A percentile compares a stretch with the other conserved stretches of the same genome.
Conservation (phyloP, 2,113 vertebrate species). For the Procavia capensis region DNA sequence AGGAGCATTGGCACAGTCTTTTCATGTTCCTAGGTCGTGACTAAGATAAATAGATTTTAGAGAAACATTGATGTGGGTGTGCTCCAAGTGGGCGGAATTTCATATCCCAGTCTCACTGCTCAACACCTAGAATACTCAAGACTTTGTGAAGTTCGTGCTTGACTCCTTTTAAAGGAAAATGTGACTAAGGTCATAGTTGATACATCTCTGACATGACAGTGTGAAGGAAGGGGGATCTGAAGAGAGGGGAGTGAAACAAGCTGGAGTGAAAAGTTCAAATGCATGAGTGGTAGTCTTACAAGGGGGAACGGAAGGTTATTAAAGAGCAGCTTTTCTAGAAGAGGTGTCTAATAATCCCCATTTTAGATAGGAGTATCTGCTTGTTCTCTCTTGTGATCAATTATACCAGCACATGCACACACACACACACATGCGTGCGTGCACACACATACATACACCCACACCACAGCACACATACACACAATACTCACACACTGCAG, state of each 20-base stretch:
- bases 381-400: neutral
- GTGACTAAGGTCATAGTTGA: constrained; percentile 68
- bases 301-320: constrained; percentile 48
- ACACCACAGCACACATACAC: no score
- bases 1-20: constrained; percentile 82
- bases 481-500: no score
- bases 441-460: no score
- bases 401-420: neutral
- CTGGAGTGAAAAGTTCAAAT: constrained; percentile 75
- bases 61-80: constrained; percentile 84
- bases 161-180: constrained; percentile 72
- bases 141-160: constrained; percentile 75
- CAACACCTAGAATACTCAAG: constrained; percentile 82
- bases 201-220: constrained; percentile 20
- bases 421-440: no score
- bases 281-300: neutral
- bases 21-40: constrained; percentile 85
- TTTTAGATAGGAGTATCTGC: neutral
- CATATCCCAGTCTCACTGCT: constrained; percentile 80
- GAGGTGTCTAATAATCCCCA: neutral
- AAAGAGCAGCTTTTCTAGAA: constrained; percentile 7
- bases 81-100: constrained; percentile 85
- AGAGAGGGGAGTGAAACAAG: constrained; percentile 50
- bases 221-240: constrained; percentile 39
- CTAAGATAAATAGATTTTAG: constrained; percentile 86